A percentile compares a stretch with the other conserved stretches of the same genome.
Evolutionary conservation across 2,888 invertebrate species (phyloP).

Genomic region (Nineta flava): DNA sequence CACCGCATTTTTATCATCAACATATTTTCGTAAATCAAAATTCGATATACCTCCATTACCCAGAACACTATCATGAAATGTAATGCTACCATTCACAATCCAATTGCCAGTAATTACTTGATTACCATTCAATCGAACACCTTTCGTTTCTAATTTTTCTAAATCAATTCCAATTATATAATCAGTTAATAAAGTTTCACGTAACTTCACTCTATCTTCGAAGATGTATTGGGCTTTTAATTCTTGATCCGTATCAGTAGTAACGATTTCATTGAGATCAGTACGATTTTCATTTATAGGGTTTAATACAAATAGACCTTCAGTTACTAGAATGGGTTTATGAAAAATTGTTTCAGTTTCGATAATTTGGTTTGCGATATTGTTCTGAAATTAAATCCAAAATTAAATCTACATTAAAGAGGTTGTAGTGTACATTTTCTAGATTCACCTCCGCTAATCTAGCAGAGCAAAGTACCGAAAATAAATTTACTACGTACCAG

Average conservation of each 20-base stretch:
- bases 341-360: neutral
- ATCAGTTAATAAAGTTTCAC: neutral
- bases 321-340: slow-evolving; percentile 12
- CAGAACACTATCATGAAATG: slow-evolving; percentile 22
- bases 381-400: no score
- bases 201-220: slow-evolving; percentile 14
- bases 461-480: no score
- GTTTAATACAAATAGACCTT: slow-evolving; percentile 19
- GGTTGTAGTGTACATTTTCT: no score
- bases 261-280: slow-evolving; percentile 25
- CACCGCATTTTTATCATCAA: neutral
- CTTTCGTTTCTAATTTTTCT: slow-evolving; percentile 25
- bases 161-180: slow-evolving; percentile 16
- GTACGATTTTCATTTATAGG: slow-evolving; percentile 23
- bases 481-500: no score
- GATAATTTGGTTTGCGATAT: neutral
- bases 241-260: slow-evolving; percentile 23
- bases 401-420: no score
- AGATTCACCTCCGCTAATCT: no score
- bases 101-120: slow-evolving; percentile 33
- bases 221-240: slow-evolving; percentile 22
- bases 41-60: slow-evolving; percentile 23
- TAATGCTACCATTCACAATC: slow-evolving; percentile 25
- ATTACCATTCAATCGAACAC: slow-evolving; percentile 21
- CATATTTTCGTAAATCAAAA: slow-evolving; percentile 17